A percentile compares a stretch with the other conserved stretches of the same genome.
Evolutionary conservation across 2,797 vertebrate genomes (phyloP).

Genomic region (Xiphophorus birchmanni): DNA sequence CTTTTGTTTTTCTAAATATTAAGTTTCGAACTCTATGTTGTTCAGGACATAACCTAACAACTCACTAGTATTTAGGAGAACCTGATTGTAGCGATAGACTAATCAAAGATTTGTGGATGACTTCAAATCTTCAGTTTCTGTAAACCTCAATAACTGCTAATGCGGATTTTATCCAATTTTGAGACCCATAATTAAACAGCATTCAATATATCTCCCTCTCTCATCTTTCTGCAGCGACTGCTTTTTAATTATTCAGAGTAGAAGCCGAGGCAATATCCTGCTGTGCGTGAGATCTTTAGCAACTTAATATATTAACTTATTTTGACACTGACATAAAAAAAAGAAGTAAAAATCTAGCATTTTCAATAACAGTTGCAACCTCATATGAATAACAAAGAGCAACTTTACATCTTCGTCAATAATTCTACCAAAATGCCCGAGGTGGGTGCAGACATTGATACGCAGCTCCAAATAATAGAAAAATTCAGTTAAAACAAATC

Average conservation of each 20-base stretch:
- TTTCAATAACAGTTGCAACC: neutral
- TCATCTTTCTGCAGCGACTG: neutral
- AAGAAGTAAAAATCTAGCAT: neutral
- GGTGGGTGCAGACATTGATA: neutral
- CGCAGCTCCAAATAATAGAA: neutral
- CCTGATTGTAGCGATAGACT: neutral
- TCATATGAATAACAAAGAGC: neutral
- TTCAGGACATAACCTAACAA: neutral
- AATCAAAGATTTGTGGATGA: neutral
- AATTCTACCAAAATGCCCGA: neutral
- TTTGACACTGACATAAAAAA: neutral
- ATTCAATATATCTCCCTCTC: neutral
- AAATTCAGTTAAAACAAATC: neutral
- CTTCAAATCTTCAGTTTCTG: neutral
- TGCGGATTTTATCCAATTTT: neutral
- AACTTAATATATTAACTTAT: neutral
- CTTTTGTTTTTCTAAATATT: too few species aligned
- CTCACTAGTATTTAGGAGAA: neutral
- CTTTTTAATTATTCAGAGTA: neutral
- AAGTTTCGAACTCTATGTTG: neutral
- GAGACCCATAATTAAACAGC: neutral
- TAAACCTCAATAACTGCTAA: neutral
- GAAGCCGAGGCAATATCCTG: neutral
- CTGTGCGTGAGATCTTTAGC: neutral
- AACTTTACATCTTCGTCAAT: neutral